Conservation (phyloP, 1,140 invertebrate genomes). For the Zaprionus camerounensis region DNA sequence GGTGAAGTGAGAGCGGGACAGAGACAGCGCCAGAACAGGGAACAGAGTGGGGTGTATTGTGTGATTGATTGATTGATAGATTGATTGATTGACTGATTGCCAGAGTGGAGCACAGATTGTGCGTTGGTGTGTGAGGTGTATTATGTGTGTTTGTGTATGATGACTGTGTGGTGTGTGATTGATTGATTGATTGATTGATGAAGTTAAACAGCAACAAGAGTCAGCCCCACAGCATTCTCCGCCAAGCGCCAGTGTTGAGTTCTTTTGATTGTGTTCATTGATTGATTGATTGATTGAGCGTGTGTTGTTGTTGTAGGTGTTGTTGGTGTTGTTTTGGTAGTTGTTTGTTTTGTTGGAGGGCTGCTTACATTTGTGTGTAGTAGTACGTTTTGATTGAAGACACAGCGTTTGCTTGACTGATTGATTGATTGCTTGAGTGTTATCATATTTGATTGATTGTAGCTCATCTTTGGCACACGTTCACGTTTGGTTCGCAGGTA, state of each 20-base stretch:
- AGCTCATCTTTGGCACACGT: slow-evolving; percentile 69
- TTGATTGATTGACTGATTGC: neutral
- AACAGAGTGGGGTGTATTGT: slow-evolving; percentile 28
- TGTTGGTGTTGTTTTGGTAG: slow-evolving; percentile 17
- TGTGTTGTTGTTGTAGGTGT: slow-evolving; percentile 22
- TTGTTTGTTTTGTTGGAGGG: slow-evolving; percentile 16
- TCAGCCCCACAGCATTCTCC: slow-evolving; percentile 61
- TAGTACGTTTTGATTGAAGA: slow-evolving; percentile 15
- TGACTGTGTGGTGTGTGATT: slow-evolving; percentile 1
- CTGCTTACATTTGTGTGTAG: slow-evolving; percentile 51
- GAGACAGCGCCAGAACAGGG: slow-evolving; percentile 21
- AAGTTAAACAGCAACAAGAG: slow-evolving; percentile 64
- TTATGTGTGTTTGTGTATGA: neutral
- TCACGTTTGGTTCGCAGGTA: slow-evolving; percentile 52
- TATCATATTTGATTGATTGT: slow-evolving; percentile 37
- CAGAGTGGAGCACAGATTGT: neutral
- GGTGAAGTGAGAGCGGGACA: slow-evolving; percentile 4
- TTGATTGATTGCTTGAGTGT: slow-evolving; percentile 41
- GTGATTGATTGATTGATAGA: slow-evolving; percentile 23
- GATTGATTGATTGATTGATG: slow-evolving; percentile 44
- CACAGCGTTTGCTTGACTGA: slow-evolving; percentile 24
- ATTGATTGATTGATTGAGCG: slow-evolving; percentile 29
- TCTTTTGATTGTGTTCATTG: slow-evolving; percentile 43
- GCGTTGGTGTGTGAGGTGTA: neutral
- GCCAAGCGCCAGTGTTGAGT: slow-evolving; percentile 16